Evolutionary conservation across 1,140 invertebrate species (phyloP), one percentile per base, ranked within the genome.

Genomic region (Scaptomyza pallida): DNA sequence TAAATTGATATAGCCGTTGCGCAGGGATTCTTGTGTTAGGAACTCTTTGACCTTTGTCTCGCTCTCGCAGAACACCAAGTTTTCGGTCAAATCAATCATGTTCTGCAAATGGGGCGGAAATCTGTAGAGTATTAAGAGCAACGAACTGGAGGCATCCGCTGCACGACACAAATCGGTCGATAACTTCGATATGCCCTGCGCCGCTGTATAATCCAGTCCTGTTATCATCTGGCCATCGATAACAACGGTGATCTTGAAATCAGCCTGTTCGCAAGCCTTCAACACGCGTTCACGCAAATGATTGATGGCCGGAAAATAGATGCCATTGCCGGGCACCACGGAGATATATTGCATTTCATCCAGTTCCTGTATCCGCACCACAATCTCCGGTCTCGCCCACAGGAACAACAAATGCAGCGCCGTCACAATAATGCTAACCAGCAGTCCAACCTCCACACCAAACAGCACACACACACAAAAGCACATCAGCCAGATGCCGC

Each of bases 361-460:
- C 13, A 89, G 57, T 54, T 93, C 93, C 72, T 93, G 92, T 60
- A 93, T 93, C 77, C 95, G 94, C 2, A 95, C 93, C 23, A 93
- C 91, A 30, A 96, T 92, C 48, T 93, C 93, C 3, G 97, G 97
- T 73, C 96, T 93, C 2, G 97, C 96, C 71, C 96, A 95, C 1
- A 95, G 94, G 91, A 96, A 96, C 1, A 99, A 92, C 17, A 99
- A 91, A 79, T 97, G 95, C 23, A 96, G 92, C 8, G 98, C 93
- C 75, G 96, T 97, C 45, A 97, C 94, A n/a, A 94, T 93, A 52
- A 97, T 96, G 37, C 98, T 98, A 45, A 96, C 93, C 17, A 98
- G 92, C 83, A 99, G 97, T 37, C 97, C 98, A 80, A 96, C 95
- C 92, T 99, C 97, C 8, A 98, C 95, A 3, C 96, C 96, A 61